A percentile compares a stretch with the other conserved stretches of the same genome.
Evolutionary conservation across 2,888 invertebrate species (phyloP).

Genomic region (Brenthis hecate): DNA sequence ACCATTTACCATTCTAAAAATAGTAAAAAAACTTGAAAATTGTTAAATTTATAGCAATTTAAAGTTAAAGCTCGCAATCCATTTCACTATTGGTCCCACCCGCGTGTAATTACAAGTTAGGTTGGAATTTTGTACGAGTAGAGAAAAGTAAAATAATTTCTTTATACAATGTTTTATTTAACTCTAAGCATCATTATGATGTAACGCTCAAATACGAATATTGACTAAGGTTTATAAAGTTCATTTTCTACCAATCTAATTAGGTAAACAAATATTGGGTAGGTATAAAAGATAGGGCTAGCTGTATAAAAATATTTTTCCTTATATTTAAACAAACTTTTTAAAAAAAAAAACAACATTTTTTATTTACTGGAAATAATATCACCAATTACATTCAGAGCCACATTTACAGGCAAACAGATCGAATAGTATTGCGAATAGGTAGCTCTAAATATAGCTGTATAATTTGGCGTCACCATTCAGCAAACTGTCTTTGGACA

Average conservation of each 20-base stretch:
- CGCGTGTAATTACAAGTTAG: constrained; percentile 11
- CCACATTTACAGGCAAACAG: too few relatives aligned
- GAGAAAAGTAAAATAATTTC: background rate
- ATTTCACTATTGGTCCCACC: constrained; percentile 2
- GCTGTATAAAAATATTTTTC: too few relatives aligned
- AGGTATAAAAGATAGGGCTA: too few relatives aligned
- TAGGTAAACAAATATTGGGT: background rate
- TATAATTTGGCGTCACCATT: constrained; percentile 26
- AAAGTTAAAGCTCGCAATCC: constrained; percentile 3
- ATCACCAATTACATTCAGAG: too few relatives aligned
- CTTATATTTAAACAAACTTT: too few relatives aligned
- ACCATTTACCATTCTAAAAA: background rate
- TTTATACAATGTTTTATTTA: background rate
- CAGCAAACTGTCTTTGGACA: constrained; percentile 51
- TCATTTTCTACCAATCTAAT: too few relatives aligned
- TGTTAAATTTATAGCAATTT: constrained; percentile 8
- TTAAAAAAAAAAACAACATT: too few relatives aligned
- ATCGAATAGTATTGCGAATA: background rate
- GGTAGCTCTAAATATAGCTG: background rate
- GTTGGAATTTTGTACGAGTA: constrained; percentile 9
- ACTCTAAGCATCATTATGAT: too few relatives aligned
- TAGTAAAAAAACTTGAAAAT: background rate
- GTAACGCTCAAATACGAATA: too few relatives aligned
- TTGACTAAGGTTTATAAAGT: too few relatives aligned
- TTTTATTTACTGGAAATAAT: too few relatives aligned